Conservation (phyloP, 2,113 vertebrate genomes). For the Athene noctua region DNA sequence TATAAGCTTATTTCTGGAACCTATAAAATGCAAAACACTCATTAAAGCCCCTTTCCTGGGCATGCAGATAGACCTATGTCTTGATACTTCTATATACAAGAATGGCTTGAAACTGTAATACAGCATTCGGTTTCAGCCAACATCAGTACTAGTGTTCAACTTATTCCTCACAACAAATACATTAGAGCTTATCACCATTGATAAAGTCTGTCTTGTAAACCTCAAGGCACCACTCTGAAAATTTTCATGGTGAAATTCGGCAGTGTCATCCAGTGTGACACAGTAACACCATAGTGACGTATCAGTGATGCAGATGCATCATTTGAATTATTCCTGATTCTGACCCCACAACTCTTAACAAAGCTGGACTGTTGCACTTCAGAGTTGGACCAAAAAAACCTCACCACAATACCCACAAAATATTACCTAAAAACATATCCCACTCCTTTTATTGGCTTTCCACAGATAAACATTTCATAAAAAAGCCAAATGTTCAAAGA, state of each 20-base stretch:
- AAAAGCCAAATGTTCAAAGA: neutral
- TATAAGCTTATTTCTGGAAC: neutral
- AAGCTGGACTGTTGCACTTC: neutral
- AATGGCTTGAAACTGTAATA: neutral
- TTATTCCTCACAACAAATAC: neutral
- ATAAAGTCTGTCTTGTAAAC: neutral
- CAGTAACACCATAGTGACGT: neutral
- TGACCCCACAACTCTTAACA: neutral
- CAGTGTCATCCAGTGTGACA: neutral
- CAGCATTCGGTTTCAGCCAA: neutral
- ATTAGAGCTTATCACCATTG: constrained; percentile 13
- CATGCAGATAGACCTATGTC: neutral
- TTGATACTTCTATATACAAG: neutral
- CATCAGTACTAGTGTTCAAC: neutral
- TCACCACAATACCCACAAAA: neutral
- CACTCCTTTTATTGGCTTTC: neutral
- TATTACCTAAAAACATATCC: neutral
- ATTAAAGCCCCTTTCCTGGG: neutral
- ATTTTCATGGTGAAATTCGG: neutral
- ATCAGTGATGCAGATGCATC: neutral
- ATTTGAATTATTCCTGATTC: neutral
- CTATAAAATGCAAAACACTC: neutral
- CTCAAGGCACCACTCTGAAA: neutral
- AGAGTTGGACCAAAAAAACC: neutral
- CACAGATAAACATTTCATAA: neutral